Evolutionary conservation across 2,113 vertebrate species (phyloP), one percentile per base, ranked within the genome.

Genomic region (Thamnaconus septentrionalis): DNA sequence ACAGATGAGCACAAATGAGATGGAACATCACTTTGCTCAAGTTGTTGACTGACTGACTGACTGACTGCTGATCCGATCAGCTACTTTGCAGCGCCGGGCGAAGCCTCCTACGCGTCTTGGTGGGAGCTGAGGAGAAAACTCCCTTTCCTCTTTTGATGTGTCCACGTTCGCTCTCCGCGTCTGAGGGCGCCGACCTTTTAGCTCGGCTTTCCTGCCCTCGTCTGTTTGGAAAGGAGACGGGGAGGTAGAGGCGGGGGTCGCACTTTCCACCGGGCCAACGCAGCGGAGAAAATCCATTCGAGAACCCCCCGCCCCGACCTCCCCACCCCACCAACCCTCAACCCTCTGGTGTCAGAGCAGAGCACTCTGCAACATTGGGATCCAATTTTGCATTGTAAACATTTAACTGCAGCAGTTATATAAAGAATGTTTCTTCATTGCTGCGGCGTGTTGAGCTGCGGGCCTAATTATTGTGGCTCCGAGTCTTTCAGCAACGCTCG

Each of bases 221-320:
- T 74, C 73, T 81, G 76, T 81, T 83, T 78, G 66, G 64, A 31
- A 31, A 31, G 18, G 18, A 31, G 18, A 31, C 18, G 18, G 2
- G 18, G 18, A 31, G 18, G 18, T 31, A 31, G 18, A 31, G 75
- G 79, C 60, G 42, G 59, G 53, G 73, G 64, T 31, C 1, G 10
- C 70, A 52, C 59, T 55, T 18, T 69, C 59, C 71, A 61, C 52
- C 53, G 3, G 4, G 39, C 54, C 18, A 31, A 7, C 61, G 31
- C 58, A 66, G 64, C 82, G 73, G 62, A 77, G 73, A 78, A 49
- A 85, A 85, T 88, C 72, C 69, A 82, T 88, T 80, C 8, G 61
- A 79, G 79, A 77, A 4, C 48, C 48, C 48, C 48, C 2, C 10
- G n/a, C 4, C 48, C n/a, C 48, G n/a, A n/a, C 18, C 18, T 31